Conservation (phyloP, 2,113 vertebrate species). For the Mola mola region DNA sequence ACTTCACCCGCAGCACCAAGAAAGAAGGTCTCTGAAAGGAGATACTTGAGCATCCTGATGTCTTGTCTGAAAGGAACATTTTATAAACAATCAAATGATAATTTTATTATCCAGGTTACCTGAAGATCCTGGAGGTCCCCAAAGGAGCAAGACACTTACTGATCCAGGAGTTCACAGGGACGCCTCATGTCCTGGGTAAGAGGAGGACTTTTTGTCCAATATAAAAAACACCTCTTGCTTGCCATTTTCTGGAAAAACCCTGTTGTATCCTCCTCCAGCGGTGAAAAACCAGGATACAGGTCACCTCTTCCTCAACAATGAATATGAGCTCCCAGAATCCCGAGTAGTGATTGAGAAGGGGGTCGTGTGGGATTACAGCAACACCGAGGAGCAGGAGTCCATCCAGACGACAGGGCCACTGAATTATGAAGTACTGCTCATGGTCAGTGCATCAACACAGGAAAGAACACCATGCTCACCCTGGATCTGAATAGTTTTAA, state of each 20-base stretch:
- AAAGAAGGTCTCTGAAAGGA: conserved; percentile 82
- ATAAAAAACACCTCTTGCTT: not conserved
- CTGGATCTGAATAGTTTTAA: not conserved
- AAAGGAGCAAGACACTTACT: conserved; percentile 91
- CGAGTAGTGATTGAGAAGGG: conserved; percentile 90
- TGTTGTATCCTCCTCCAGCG: conserved; percentile 72
- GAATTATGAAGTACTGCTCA: conserved; percentile 84
- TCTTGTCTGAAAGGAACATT: not conserved
- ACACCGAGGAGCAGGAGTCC: conserved; percentile 85
- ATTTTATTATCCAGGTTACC: conserved; percentile 80
- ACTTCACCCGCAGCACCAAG: conserved; percentile 90
- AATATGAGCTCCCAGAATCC: conserved; percentile 85
- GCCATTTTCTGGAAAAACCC: rapidly evolving
- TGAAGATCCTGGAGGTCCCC: conserved; percentile 98
- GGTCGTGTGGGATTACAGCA: conserved; percentile 91
- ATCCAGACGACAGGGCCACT: conserved; percentile 91
- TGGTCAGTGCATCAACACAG: conserved; percentile 81
- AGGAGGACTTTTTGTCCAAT: not conserved
- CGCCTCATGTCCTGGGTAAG: conserved; percentile 89
- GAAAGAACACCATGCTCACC: not conserved
- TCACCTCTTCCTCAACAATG: conserved; percentile 88
- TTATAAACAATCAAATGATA: not conserved
- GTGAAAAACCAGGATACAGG: conserved; percentile 92
- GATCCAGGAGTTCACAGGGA: conserved; percentile 88
- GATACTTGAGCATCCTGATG: not conserved